Evolutionary conservation across 2,797 vertebrate species (phyloP).

Genomic region (Loriculus beryllinus): DNA sequence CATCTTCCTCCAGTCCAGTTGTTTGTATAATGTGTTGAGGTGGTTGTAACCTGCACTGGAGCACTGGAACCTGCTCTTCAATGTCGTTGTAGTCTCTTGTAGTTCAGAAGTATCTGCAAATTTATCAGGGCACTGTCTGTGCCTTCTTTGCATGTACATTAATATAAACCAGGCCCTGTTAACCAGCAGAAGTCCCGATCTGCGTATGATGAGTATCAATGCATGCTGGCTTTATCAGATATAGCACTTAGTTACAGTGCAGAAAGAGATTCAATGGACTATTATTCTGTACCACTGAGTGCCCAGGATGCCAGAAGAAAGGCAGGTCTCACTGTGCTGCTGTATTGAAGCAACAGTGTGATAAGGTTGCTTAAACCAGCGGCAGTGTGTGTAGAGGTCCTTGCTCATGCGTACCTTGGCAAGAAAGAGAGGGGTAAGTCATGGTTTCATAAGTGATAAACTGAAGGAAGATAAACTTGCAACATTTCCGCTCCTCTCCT

Average conservation of each 20-base stretch:
- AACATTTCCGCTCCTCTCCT: conserved; percentile 7
- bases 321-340: not conserved
- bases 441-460: not conserved
- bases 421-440: not conserved
- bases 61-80: not conserved
- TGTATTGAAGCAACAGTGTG: not conserved
- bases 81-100: not conserved
- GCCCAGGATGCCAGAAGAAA: not conserved
- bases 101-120: not conserved
- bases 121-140: not conserved
- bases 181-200: not conserved
- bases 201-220: not conserved
- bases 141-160: not conserved
- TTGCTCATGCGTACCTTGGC: not conserved
- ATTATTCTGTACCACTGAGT: not conserved
- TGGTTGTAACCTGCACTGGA: not conserved
- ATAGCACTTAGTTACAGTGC: not conserved
- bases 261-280: not conserved
- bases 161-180: not conserved
- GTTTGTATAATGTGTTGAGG: not conserved
- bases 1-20: not conserved
- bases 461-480: not conserved
- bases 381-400: not conserved
- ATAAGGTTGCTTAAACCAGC: not conserved
- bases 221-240: not conserved